Base-by-base conservation (phyloP, 2,797 vertebrate genomes). In the Microhierax caerulescens region DNA sequence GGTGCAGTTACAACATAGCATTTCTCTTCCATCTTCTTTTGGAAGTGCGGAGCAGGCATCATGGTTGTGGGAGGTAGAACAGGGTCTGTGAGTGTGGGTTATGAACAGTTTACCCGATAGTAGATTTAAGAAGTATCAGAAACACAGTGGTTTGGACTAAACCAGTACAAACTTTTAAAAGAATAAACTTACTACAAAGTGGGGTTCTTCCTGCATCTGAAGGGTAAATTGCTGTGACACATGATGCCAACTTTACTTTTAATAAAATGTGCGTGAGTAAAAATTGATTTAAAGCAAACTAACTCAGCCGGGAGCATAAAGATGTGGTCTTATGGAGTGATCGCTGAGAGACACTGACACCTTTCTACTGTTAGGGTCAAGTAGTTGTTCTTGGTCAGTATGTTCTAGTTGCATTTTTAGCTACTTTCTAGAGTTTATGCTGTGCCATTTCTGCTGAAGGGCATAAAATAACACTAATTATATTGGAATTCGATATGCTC, bases 311-410 rank as follows among this genome's bases (percentile, higher is more conserved):
- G 13, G 19, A 83, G 37, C 15, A 5, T 8, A 20, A 61, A 81
- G 51, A 7, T n/a, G 13, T 47, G 23, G 3, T 34, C 27, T 59
- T 28, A 6, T 1, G 10, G 59, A 7, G 37, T 1, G 2, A 16
- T 69, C 2, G 1, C 32, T 36, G n/a, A 41, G 23, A 53, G 34
- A 18, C 13, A 7, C 36, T 7, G 15, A 6, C 7, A 12, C 32
- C 27, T 47, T 54, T 60, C 56, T 50, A 20, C 32, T 53, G 5
- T 17, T 28, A 45, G 84, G 22, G 30, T 41, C 45, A 15, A 7
- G 37, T 43, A 34, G 3, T 7, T 87, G 56, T 81, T 23, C 14
- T n/a, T 68, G 32, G 57, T 59, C 7, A 3, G 1, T 53, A 7
- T 57, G 9, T 39, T 77, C 57, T 36, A 5, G 10, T 13, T 59